Base-by-base conservation (phyloP, 1,140 invertebrate genomes). In the Bombus huntii region DNA sequence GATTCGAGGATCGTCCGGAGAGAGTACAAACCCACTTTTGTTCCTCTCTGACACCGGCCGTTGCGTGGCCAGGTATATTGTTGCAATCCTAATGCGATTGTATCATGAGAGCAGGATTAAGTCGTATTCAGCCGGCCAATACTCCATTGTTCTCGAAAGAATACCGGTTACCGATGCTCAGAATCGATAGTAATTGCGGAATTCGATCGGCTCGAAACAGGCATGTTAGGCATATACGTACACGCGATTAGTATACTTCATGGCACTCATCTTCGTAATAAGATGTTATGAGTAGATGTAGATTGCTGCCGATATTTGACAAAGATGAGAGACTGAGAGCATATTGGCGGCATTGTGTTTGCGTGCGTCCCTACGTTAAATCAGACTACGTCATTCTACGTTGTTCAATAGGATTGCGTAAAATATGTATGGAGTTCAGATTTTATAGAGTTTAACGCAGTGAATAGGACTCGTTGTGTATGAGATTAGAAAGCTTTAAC, bases 81-180 rank as follows among this genome's bases (percentile, higher is more conserved):
- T 68, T 62, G 80, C 59, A 75, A 59, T 89, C 89, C 88, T 89
- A 89, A 90, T 89, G 89, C 85, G 85, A 90, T 89, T 79, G 62
- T 84, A 85, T 87, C 89, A 79, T 81, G 81, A 73, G 77, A 81
- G 44, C 53, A 77, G 88, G 81, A 90, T 90, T 85, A 89, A 89
- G 81, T 86, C 80, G 88, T 78, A 77, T 87, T 73, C 47, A 66
- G 37, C 65, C 31, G 59, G 18, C 62, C 86, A 28, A 62, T 62
- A n/a, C 59, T n/a, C 81, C 53, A 90, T 87, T 85, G 81, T 87
- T 84, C 73, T 82, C 39, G 47, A 57, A 76, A 68, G 88, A 77
- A 78, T 70, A 15, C 22, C 22, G 13, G 47, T 77, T 37, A 39
- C 0, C 57, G 70, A 81, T 78, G 22, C 15, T 44, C 37, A 44